These are phyloP conservation scores for Melanophora roralis DNA, from an alignment of 2,888 invertebrate species.

Conservation along the genomic window DNA sequence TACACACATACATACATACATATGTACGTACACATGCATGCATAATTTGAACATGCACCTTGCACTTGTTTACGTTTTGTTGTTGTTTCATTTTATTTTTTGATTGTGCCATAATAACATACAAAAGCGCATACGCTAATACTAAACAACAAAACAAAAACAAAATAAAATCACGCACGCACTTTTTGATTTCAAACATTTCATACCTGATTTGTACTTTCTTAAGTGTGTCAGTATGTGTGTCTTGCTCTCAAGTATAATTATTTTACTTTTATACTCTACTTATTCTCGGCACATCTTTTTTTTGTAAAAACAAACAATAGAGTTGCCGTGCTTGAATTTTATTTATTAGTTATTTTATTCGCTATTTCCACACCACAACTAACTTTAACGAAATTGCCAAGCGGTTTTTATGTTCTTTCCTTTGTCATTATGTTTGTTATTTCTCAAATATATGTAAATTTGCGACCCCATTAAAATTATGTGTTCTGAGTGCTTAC, in stretches of 20 bases:
- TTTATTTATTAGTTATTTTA: too few relatives aligned
- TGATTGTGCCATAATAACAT: slow-evolving; percentile 24
- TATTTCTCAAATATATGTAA: too few relatives aligned
- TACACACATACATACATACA: neutral
- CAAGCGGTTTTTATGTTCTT: too few relatives aligned
- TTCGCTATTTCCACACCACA: too few relatives aligned
- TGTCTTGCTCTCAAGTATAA: too few relatives aligned
- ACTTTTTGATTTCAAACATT: slow-evolving; percentile 42
- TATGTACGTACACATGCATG: neutral
- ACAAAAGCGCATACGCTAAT: neutral
- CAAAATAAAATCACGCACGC: slow-evolving; percentile 53
- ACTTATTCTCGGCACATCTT: neutral
- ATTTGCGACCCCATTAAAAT: too few relatives aligned
- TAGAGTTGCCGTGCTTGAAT: too few relatives aligned
- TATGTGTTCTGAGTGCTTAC: too few relatives aligned
- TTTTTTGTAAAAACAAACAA: too few relatives aligned
- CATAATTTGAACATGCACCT: slow-evolving; percentile 46
- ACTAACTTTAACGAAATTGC: too few relatives aligned
- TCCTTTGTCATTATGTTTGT: too few relatives aligned
- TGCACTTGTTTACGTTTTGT: slow-evolving; percentile 52
- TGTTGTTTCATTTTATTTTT: slow-evolving; percentile 19
- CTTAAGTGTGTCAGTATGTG: neutral
- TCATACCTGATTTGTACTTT: slow-evolving; percentile 11
- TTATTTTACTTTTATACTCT: neutral
- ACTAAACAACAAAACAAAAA: slow-evolving; percentile 21